These are phyloP conservation scores for Aphyosemion australe DNA, from an alignment of 2,113 vertebrate genomes.

Conservation along the genomic window DNA sequence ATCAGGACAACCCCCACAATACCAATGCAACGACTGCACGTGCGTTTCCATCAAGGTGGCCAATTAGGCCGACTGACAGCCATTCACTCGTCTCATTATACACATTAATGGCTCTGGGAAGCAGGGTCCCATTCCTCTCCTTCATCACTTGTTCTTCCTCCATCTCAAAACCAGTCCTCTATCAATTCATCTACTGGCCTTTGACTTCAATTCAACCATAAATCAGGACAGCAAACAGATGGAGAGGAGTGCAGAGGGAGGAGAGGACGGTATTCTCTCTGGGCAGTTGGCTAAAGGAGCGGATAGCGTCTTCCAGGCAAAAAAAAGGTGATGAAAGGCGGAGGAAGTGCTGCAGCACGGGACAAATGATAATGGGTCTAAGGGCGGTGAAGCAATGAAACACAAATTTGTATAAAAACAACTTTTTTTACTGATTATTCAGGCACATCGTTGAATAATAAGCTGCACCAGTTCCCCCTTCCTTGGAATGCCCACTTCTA, in stretches of 20 bases:
- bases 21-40: constrained; percentile 20
- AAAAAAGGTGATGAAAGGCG: constrained; percentile 55
- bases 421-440: no score
- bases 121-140: constrained; percentile 29
- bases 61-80: constrained; percentile 71
- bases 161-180: constrained; percentile 55
- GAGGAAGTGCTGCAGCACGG: constrained; percentile 48
- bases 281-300: constrained; percentile 40
- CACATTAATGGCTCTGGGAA: constrained; percentile 52
- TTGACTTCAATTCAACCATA: constrained; percentile 57
- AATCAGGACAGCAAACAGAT: constrained; percentile 62
- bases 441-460: neutral
- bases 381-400: constrained; percentile 26
- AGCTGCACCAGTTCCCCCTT: neutral
- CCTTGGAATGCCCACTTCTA: constrained; percentile 6
- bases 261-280: constrained; percentile 46
- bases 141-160: constrained; percentile 42
- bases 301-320: constrained; percentile 60
- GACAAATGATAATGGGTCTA: constrained; percentile 18
- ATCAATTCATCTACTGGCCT: constrained; percentile 43
- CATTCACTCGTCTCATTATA: constrained; percentile 60
- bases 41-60: constrained; percentile 56
- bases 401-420: no score
- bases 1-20: constrained; percentile 4
- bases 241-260: constrained; percentile 33